Evolutionary conservation across 2,113 vertebrate species (phyloP).

Genomic region (Indicator indicator): DNA sequence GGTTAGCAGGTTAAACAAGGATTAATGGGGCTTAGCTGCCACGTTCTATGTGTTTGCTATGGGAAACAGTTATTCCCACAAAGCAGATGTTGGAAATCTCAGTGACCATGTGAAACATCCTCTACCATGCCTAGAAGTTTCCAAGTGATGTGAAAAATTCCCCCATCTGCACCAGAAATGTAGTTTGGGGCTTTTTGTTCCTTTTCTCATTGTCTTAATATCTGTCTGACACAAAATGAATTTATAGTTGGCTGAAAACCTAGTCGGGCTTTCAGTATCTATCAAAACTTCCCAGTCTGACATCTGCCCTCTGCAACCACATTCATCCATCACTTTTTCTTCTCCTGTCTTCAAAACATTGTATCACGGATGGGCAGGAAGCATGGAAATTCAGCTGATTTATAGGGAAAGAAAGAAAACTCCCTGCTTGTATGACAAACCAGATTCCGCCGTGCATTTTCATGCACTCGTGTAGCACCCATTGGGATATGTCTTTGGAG

Average conservation of each 20-base stretch:
- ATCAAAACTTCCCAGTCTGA: background rate
- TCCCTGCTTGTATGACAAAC: background rate
- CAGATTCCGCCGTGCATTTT: background rate
- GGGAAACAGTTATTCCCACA: background rate
- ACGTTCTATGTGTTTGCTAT: background rate
- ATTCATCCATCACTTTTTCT: background rate
- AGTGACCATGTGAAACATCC: background rate
- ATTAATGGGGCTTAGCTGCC: background rate
- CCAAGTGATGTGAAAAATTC: background rate
- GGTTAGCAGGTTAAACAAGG: background rate
- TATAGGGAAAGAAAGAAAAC: background rate
- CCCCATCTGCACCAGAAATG: background rate
- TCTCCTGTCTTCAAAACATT: background rate
- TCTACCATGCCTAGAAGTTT: background rate
- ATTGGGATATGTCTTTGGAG: accelerated
- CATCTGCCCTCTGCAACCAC: background rate
- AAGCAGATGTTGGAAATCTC: background rate
- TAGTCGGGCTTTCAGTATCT: background rate
- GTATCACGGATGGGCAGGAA: background rate
- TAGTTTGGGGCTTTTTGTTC: background rate
- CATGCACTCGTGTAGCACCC: background rate
- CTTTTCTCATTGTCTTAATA: background rate
- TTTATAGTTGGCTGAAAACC: background rate
- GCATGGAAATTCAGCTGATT: background rate
- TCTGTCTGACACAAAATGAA: background rate